phyloP scores from a whole-genome alignment of 2,888 invertebrate species.

The Blomia tropicalis region DNA sequence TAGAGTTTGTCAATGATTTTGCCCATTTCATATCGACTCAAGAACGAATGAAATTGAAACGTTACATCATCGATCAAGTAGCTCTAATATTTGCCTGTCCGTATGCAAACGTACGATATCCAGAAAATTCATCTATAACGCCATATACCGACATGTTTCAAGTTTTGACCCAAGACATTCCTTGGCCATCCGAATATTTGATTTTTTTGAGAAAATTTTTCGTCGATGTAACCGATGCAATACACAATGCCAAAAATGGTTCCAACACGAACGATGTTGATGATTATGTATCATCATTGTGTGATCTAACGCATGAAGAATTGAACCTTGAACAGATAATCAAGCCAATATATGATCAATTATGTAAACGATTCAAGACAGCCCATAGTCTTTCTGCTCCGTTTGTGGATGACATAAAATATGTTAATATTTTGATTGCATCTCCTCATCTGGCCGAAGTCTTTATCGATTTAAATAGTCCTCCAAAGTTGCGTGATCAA shows the following conservation, averaged over 20 bases:
- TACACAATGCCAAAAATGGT: slow-evolving; percentile 1
- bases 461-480: slow-evolving; percentile 14
- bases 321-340: neutral
- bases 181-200: slow-evolving; percentile 6
- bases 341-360: slow-evolving; percentile 7
- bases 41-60: neutral
- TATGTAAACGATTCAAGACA: neutral
- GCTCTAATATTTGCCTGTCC: neutral
- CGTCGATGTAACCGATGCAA: slow-evolving; percentile 12
- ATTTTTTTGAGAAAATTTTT: slow-evolving; percentile 6
- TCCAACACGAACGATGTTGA: neutral
- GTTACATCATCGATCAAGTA: slow-evolving; percentile 11
- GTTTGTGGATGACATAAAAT: slow-evolving; percentile 11
- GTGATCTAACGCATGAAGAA: neutral
- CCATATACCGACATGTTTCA: slow-evolving; percentile 1
- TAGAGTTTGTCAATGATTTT: slow-evolving; percentile 14
- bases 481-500: neutral
- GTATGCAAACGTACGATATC: neutral
- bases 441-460: slow-evolving; percentile 1
- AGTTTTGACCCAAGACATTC: neutral
- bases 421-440: neutral
- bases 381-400: neutral
- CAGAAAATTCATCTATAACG: neutral
- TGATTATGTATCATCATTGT: slow-evolving; percentile 8
- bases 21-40: neutral